A percentile compares a stretch with the other conserved stretches of the same genome.
These are phyloP conservation scores for Drosophila nr. fundita DNA, from an alignment of 2,888 invertebrate species.

Conservation along the genomic window DNA sequence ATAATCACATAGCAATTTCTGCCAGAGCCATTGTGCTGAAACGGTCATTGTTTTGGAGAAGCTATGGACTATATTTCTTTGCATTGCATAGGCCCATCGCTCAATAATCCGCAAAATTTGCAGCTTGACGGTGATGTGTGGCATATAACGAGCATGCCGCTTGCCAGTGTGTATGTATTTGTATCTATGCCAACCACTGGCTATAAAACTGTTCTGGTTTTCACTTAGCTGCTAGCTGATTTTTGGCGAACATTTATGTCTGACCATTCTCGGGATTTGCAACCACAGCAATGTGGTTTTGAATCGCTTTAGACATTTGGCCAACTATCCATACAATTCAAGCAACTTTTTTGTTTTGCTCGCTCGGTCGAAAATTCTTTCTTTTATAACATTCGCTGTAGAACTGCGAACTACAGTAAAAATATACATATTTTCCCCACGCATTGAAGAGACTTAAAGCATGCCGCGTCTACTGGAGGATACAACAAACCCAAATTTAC, in stretches of 20 bases:
- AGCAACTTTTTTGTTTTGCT: not conserved
- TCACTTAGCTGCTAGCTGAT: conserved; percentile 35
- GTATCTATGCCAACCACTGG: conserved; percentile 41
- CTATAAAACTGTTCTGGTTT: conserved; percentile 32
- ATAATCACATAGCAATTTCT: conserved; percentile 51
- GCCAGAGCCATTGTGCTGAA: conserved; percentile 46
- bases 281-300: conserved; percentile 12
- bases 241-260: conserved; percentile 30
- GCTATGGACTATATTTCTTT: conserved; percentile 42
- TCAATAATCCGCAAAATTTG: conserved; percentile 53
- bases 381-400: not conserved
- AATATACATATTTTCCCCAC: not conserved
- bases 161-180: conserved; percentile 23
- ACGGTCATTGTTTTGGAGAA: conserved; percentile 53
- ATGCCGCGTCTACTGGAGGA: not conserved
- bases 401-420: not conserved
- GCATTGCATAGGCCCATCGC: conserved; percentile 55
- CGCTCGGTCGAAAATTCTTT: not conserved
- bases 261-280: conserved; percentile 19
- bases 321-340: conserved; percentile 8
- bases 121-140: conserved; percentile 26
- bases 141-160: conserved; percentile 16
- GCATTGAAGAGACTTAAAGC: conserved; percentile 13
- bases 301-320: conserved; percentile 2
- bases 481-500: conserved; percentile 36